Percentiles rank a stretch among this genome's conserved stretches.
These are phyloP conservation scores for Petromus typicus DNA, from an alignment of 2,113 vertebrate genomes.

Conservation along the genomic window DNA sequence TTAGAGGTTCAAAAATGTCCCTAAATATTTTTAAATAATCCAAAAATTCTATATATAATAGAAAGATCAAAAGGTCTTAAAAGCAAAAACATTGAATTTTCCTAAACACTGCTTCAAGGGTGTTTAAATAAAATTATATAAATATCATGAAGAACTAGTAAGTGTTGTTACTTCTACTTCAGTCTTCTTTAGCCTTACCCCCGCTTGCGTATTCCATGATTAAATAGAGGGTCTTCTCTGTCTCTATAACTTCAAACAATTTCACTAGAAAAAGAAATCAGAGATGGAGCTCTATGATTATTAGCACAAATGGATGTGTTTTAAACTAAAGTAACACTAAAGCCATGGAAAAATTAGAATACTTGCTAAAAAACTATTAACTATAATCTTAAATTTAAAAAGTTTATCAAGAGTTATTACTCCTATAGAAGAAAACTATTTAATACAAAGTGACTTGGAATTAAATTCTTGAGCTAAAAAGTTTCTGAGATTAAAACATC, in stretches of 20 bases:
- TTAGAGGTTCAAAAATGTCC: not conserved
- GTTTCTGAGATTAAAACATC: not conserved
- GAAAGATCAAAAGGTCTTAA: not conserved
- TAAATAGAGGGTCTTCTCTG: slow-evolving; percentile 97
- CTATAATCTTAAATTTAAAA: slow-evolving; percentile 19
- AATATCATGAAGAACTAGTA: not conserved
- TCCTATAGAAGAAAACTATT: not conserved
- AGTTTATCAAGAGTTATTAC: not conserved
- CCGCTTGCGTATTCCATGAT: slow-evolving; percentile 98
- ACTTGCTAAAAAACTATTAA: slow-evolving; percentile 4
- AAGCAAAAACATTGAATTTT: slow-evolving; percentile 60
- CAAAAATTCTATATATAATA: not conserved
- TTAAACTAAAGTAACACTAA: not conserved
- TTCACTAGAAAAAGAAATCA: slow-evolving; percentile 91
- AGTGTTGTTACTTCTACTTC: not conserved
- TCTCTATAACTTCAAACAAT: slow-evolving; percentile 98
- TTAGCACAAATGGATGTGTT: not conserved
- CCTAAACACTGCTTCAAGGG: not conserved
- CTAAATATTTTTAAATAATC: slow-evolving; percentile 46
- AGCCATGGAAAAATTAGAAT: not conserved
- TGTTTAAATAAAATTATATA: slow-evolving; percentile 33
- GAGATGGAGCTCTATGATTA: slow-evolving; percentile 37
- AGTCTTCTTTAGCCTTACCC: slow-evolving; percentile 87
- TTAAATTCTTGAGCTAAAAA: not conserved
- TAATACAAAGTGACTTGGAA: slow-evolving; percentile 18